These are phyloP conservation scores for Drosophila ercepeae DNA, from an alignment of 1,140 invertebrate genomes.

Conservation along the genomic window DNA sequence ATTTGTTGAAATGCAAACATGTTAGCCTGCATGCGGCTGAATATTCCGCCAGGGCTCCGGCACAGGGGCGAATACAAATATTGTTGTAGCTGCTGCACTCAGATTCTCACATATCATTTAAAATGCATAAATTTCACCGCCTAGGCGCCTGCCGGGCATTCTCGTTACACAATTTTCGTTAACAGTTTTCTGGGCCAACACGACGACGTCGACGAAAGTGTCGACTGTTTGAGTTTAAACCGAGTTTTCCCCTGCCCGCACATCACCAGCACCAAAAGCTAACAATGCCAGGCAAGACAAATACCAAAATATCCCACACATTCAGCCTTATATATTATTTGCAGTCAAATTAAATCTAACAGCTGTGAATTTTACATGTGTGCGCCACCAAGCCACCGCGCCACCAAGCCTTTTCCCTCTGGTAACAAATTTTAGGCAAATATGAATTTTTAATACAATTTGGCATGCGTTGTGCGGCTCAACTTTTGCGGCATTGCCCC, in stretches of 20 bases:
- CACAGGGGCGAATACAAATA: conserved; percentile 46
- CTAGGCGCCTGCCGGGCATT: conserved; percentile 61
- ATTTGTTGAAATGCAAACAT: conserved; percentile 56
- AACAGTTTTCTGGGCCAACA: conserved; percentile 69
- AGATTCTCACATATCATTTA: conserved; percentile 65
- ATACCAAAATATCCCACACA: conserved; percentile 39
- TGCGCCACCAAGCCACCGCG: conserved; percentile 28
- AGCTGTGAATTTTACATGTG: conserved; percentile 77
- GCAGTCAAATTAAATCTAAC: conserved; percentile 79
- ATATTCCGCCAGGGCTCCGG: conserved; percentile 35
- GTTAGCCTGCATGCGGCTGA: conserved; percentile 10
- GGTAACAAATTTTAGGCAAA: conserved; percentile 72
- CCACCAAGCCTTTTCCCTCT: conserved; percentile 10
- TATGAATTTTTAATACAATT: conserved; percentile 82
- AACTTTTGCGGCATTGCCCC: conserved; percentile 49
- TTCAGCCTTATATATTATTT: conserved; percentile 71
- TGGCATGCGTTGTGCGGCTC: conserved; percentile 29
- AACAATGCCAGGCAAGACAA: conserved; percentile 62
- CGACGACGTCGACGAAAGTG: conserved; percentile 39
- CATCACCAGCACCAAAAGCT: conserved; percentile 38
- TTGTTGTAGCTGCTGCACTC: conserved; percentile 27
- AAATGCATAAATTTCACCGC: conserved; percentile 68
- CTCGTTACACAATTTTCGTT: conserved; percentile 68
- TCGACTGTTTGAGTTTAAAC: conserved; percentile 70
- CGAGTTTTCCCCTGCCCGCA: conserved; percentile 22